Base-by-base conservation (phyloP, 2,797 vertebrate genomes). In the Liasis olivaceus region DNA sequence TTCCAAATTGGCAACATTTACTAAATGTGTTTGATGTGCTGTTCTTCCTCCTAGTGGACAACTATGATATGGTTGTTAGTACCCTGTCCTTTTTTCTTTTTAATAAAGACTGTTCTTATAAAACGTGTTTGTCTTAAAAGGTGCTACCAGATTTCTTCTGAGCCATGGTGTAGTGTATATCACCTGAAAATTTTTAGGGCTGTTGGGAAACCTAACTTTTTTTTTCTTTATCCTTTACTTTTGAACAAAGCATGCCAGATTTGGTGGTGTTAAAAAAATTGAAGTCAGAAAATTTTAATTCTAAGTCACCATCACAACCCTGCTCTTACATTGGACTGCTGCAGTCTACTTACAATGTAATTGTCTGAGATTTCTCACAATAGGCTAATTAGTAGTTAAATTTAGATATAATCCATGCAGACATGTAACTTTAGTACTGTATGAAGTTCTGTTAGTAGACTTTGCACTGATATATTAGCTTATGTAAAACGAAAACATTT, bases 1-100 rank as follows among this genome's bases (percentile, higher is more conserved):
- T 42, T 69, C 11, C 51, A 72, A 7, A 28, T 47, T n/a, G 17
- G 42, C 26, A 26, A 62, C 28, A 11, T 62, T 62, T 1, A 1
- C 2, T 63, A 47, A n/a, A 20, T 58, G 66, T 17, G 47, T 87
- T 24, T 0, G 51, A 81, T 60, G 77, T 92, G 20, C 0, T 2
- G 1, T 42, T 93, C 47, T 92, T 94, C 92, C 13, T 42, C 87
- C 93, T 88, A 59, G 54, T 5, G 81, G 13, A 87, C 89, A 90
- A 47, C 36, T 47, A 15, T 1, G 7, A 36, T 22, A 81, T 1
- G 0, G 20, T 81, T 24, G 42, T 22, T 20, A 2, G 2, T 3
- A 17, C 0, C 7, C 20, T 5, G 64, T 20, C 20, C 1, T 15
- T 2, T 36, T 72, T 69, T 63, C 24, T 63, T 63, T 63, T 63